Base-by-base conservation (phyloP, 92 coral and sea anemone species). In the Micromussa lordhowensis region DNA sequence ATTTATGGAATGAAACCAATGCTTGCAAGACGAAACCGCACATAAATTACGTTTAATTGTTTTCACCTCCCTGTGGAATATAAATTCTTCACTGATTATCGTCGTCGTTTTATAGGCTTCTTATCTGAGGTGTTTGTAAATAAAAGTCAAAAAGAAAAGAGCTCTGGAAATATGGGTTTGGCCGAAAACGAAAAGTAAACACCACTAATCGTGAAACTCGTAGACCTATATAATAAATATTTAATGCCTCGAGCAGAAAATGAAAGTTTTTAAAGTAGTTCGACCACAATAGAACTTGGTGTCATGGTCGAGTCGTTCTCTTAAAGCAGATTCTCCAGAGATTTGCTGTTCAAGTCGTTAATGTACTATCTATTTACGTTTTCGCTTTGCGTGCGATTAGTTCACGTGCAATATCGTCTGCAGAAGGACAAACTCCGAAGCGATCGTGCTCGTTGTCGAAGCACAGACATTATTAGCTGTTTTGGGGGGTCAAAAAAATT, bases 141-240 rank as follows among this genome's bases (percentile, higher is more conserved):
- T 35, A 28, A 24, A 71, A 83, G 18, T 31, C 14, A 24, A 15
- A 44, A 82, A 68, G 49, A 73, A 1, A 5, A 13, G 8, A 34
- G 51, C 11, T 82, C 28, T 1, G 7, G 22, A 3, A 35, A 58
- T 54, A 36, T 34, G 36, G 55, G 29, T 17, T 51, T 44, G 68
- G 19, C 38, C 35, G 5, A 69, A 49, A 82, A 17, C 34, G 75
- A 29, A 51, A 84, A 77, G 82, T 86, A 77, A 77, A 76, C 83
- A 86, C 63, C 49, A 53, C 28, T 75, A 22, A n/a, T 63, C 63
- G 15, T 15, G 29, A 63, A 49, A 44, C 74, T 48, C 34, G 83
- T 15, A 76, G 89, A 86, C 89, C 89, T 51, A 86, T 76, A 78
- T 86, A 44, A 86, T 86, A 51, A 86, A 86, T 86, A 61, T 66